Base-by-base conservation (phyloP, 2,888 invertebrate species). In the Drosophila quinaria region DNA sequence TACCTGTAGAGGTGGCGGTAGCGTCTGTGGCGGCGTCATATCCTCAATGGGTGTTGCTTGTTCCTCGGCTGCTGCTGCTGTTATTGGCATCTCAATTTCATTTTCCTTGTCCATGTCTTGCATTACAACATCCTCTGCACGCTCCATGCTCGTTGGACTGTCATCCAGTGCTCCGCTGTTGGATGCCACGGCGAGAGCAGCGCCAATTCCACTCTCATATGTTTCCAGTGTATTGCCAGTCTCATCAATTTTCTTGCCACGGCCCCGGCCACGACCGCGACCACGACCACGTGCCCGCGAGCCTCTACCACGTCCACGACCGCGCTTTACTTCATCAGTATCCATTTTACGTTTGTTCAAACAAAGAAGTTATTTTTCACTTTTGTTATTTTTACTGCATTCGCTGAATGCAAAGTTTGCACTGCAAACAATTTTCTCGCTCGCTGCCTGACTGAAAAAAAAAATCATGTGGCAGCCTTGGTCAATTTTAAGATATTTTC, bases 231-330 rank as follows among this genome's bases (percentile, higher is more conserved):
- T 47, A 19, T 11, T 69, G 49, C 47, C 62, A 39, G 50, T 61
- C 94, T 94, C 96, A 50, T 91, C 90, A 1, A 95, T 94, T 55
- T 95, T 95, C 91, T 96, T 97, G 17, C 96, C 96, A 71, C 97
- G 94, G 58, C 96, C 96, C 35, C 97, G 95, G 25, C 96, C 96
- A 37, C 96, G 94, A n/a, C 97, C 96, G 35, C 96, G 94, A 51
- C 96, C 95, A 84, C 97, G 93, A 19, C 96, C 96, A 60, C 96
- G 94, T 42, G 94, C 92, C 88, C 95, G 95, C 88, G 95, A 80
- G 19, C 92, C 92, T 3, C 92, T 90, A 31, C 92, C 92, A 44
- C 93, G 91, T 13, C 92, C 92, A 13, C 92, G 91, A 13, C 91
- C 92, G 8, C 90, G 88, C 56, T 92, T 91, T 2, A 75, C 87